Conservation (phyloP, 1,140 invertebrate species). For the Drosophila novamexicana region DNA sequence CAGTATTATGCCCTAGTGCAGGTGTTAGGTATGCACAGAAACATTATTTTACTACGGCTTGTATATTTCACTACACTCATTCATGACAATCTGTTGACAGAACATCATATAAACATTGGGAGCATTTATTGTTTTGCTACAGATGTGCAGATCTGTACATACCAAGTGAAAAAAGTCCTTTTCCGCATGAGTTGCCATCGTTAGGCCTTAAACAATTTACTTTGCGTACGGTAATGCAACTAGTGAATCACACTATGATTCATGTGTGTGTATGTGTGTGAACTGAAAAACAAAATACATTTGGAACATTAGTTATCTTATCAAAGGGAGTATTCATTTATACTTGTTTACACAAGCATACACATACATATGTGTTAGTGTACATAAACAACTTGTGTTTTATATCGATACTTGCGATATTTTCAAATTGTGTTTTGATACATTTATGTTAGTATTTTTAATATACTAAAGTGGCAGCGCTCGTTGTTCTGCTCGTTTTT, state of each 20-base stretch:
- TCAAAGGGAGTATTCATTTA: constrained; percentile 34
- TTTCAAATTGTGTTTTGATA: neutral
- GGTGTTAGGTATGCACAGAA: no score
- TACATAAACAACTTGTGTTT: constrained; percentile 29
- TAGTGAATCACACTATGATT: constrained; percentile 42
- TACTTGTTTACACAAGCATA: constrained; percentile 39
- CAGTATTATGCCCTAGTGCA: no score
- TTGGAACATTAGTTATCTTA: constrained; percentile 51
- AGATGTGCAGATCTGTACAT: constrained; percentile 33
- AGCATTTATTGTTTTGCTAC: neutral
- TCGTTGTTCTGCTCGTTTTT: neutral
- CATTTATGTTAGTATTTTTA: constrained; percentile 6
- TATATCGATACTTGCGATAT: constrained; percentile 21
- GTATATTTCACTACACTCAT: neutral
- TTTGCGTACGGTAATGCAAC: constrained; percentile 21
- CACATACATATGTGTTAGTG: constrained; percentile 15
- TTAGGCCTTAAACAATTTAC: constrained; percentile 20
- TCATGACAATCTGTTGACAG: neutral
- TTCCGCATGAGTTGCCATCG: constrained; percentile 46
- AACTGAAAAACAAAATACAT: constrained; percentile 43
- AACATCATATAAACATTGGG: neutral
- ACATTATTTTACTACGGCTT: neutral
- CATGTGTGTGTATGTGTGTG: constrained; percentile 20
- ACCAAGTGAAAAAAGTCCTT: constrained; percentile 48
- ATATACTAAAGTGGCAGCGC: neutral